Conservation (phyloP, 2,113 vertebrate species). For the Eupsittula cactorum region DNA sequence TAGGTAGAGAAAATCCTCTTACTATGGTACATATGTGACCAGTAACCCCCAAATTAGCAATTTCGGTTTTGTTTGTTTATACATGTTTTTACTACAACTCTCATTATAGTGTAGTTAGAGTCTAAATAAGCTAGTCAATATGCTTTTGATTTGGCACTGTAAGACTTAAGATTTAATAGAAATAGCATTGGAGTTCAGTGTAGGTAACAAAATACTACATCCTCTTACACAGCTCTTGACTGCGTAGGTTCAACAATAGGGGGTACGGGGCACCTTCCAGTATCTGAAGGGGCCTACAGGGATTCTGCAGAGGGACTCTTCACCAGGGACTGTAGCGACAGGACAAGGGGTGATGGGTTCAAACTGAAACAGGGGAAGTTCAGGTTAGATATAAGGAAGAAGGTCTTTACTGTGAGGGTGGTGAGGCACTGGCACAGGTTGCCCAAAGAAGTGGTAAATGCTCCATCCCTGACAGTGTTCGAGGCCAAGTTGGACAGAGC, state of each 20-base stretch:
- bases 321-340: background rate
- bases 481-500: background rate
- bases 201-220: background rate
- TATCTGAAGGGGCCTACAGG: background rate
- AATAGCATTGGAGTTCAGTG: background rate
- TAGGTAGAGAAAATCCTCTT: constrained; percentile 52
- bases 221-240: background rate
- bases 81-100: background rate
- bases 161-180: background rate
- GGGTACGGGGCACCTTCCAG: background rate
- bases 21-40: constrained; percentile 15
- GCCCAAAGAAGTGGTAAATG: background rate
- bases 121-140: background rate
- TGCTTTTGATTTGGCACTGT: background rate
- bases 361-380: background rate
- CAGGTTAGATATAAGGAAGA: background rate
- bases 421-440: background rate
- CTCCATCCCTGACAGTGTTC: background rate
- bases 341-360: background rate
- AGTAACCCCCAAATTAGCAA: background rate
- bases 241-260: background rate
- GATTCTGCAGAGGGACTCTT: background rate
- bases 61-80: background rate
- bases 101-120: background rate
- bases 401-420: background rate